phyloP scores from a whole-genome alignment of 2,113 vertebrate genomes.

The Hippopotamus amphibius region DNA sequence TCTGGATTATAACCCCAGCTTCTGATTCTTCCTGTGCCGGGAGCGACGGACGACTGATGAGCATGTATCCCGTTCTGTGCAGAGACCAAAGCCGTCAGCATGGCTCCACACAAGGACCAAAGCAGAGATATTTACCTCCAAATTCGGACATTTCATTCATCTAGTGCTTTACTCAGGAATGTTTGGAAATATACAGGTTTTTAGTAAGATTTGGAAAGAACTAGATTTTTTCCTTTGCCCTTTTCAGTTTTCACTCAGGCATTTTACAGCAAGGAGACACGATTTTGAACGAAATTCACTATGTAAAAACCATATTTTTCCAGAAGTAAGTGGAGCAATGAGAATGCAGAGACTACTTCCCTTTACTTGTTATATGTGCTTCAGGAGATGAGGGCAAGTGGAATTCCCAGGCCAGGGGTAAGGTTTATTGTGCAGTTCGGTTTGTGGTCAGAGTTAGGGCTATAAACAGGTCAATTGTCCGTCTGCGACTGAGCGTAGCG shows the following conservation, averaged over 20 bases:
- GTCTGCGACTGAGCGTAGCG: background rate
- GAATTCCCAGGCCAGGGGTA: background rate
- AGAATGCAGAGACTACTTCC: background rate
- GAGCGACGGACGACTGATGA: background rate
- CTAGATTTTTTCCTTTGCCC: background rate
- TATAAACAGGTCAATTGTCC: background rate
- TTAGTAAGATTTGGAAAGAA: slow-evolving; percentile 4
- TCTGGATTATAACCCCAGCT: background rate
- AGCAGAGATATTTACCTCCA: background rate
- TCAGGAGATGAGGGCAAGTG: background rate
- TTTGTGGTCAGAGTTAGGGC: background rate
- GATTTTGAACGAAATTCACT: slow-evolving; percentile 1
- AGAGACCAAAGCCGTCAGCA: background rate
- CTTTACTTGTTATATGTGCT: background rate
- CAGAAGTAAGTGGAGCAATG: background rate
- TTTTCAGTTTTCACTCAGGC: background rate
- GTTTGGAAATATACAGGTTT: background rate
- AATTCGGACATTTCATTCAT: background rate
- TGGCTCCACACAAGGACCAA: background rate
- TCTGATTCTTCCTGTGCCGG: background rate
- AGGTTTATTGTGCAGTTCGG: background rate
- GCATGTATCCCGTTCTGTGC: background rate
- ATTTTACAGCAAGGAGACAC: slow-evolving; percentile 9
- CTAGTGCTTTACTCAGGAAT: background rate
- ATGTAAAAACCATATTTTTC: background rate